These are phyloP conservation scores for Lacerta agilis DNA, from an alignment of 2,797 vertebrate genomes.

Conservation along the genomic window DNA sequence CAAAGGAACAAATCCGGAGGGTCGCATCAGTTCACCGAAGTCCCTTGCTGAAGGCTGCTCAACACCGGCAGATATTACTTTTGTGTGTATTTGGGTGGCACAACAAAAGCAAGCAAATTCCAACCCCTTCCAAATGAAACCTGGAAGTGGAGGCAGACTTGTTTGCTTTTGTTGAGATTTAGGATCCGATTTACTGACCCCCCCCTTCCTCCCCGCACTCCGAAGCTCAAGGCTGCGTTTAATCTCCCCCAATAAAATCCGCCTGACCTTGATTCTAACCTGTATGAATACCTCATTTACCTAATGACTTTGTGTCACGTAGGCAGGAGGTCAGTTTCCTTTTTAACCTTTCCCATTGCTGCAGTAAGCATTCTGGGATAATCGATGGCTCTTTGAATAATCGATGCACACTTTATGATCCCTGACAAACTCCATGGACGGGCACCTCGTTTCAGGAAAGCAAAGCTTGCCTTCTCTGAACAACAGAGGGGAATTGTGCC, in stretches of 20 bases:
- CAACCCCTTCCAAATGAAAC: background rate
- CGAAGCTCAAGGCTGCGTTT: constrained; percentile 49
- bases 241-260: constrained; percentile 72
- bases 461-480: constrained; percentile 13
- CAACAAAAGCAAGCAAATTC: background rate
- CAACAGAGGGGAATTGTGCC: background rate
- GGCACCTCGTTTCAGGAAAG: constrained; percentile 57
- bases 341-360: constrained; percentile 82
- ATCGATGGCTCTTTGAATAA: constrained; percentile 83
- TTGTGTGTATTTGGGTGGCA: too few species aligned
- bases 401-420: constrained; percentile 82
- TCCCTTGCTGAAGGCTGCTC: too few species aligned
- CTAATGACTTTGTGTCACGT: constrained; percentile 85
- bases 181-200: background rate
- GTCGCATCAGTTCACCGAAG: background rate
- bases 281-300: constrained; percentile 83
- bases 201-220: background rate
- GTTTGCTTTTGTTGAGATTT: background rate
- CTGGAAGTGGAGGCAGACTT: background rate
- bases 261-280: constrained; percentile 78
- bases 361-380: constrained; percentile 83
- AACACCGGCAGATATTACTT: background rate
- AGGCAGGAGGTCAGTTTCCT: constrained; percentile 82
- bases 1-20: background rate
- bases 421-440: constrained; percentile 77